Evolutionary conservation across 1,140 invertebrate species (phyloP), one percentile per base, ranked within the genome.

Genomic region (Ceratoteleas bidentatus): DNA sequence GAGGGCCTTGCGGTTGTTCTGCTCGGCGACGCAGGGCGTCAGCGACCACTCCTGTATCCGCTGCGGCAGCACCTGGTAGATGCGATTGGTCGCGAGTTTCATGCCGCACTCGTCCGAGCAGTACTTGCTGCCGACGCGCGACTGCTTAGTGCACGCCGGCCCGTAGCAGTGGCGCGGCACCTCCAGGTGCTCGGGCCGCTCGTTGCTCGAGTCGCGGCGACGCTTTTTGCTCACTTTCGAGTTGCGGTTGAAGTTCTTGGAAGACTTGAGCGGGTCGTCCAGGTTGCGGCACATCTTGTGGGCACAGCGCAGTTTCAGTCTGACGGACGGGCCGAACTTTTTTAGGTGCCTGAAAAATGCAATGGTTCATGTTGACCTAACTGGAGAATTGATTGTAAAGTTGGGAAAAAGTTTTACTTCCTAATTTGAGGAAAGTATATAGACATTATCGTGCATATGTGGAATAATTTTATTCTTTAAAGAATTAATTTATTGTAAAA

Each of bases 101-200:
- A 98, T 93, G 0, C 99, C 99, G 90, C 99, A 99, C 66, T 96
- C 94, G 82, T 98, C 95, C 9, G 96, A 97, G 88, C 99, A 99
- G 87, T 99, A 99, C 92, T 99, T 99, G 54, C 97, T 98, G 10
- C 95, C 95, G 32, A 93, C 93, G 7, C 95, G 92, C 0, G 98
- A 96, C 65, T 94, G 94, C 68, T 95, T 93, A 0, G 92, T 93
- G 90, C 98, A 99, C 11, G 94, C 93, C 3, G 97, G 98, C 0
- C 98, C 98, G 88, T 96, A 96, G 89, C 98, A 99, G 83, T 99
- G 98, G 5, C 94, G 89, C 0, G 94, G 92, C 45, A 90, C 72
- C 53, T 93, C 92, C 3, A 92, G 85, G 76, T 91, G 90, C 13
- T 92, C 90, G 38, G 89, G 90, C 40, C 91, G 86, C 85, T 94